phyloP scores from a whole-genome alignment of 2,113 vertebrate genomes.

The Mobula birostris region DNA sequence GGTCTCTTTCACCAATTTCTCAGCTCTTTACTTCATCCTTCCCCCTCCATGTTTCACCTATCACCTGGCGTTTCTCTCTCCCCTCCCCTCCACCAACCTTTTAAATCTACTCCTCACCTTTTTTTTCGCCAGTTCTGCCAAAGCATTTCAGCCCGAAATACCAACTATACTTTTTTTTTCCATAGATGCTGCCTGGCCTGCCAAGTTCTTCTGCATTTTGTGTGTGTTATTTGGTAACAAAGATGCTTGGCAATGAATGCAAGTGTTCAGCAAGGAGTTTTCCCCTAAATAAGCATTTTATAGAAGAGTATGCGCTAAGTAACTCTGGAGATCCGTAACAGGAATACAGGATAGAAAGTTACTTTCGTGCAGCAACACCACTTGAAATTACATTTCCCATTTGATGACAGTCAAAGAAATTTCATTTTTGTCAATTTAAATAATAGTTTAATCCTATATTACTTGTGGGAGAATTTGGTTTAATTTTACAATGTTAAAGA shows the following conservation, averaged over 20 bases:
- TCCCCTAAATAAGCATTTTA: neutral
- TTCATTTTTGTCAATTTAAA: neutral
- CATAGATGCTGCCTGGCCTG: too few relatives aligned
- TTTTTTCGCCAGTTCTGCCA: too few relatives aligned
- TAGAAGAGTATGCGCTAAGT: neutral
- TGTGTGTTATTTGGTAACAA: too few relatives aligned
- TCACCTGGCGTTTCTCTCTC: too few relatives aligned
- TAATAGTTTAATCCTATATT: neutral
- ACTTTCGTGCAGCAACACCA: neutral
- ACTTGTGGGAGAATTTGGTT: neutral
- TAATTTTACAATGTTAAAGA: neutral
- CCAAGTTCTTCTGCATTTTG: too few relatives aligned
- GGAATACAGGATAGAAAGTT: neutral
- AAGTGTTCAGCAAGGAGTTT: neutral
- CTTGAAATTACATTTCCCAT: neutral
- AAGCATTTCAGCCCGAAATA: too few relatives aligned
- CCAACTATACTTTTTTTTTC: too few relatives aligned
- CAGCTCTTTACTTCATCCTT: too few relatives aligned
- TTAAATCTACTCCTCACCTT: too few relatives aligned
- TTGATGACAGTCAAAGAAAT: neutral
- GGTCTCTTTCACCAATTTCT: too few relatives aligned
- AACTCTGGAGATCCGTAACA: neutral
- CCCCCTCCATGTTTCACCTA: too few relatives aligned
- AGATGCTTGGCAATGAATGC: neutral
- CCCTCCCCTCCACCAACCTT: too few relatives aligned